A percentile compares a stretch with the other conserved stretches of the same genome.
phyloP scores from a whole-genome alignment of 1,140 invertebrate species.

The Dendroctonus valens region DNA sequence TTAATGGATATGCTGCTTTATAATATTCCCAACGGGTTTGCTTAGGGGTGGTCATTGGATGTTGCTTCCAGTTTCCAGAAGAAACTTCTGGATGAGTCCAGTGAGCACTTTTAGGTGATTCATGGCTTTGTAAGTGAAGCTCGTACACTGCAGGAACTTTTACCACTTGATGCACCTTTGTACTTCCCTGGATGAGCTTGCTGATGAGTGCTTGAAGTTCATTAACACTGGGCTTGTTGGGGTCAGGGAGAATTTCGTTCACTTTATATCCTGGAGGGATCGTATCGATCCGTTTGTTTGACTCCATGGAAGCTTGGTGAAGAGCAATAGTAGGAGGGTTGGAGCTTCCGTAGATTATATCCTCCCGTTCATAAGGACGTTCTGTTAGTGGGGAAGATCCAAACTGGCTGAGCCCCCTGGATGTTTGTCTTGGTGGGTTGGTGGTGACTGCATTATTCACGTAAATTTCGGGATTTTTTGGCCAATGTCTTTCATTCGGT shows the following conservation, averaged over 20 bases:
- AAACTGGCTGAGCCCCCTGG: no score
- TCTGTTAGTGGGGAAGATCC: no score
- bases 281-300: not conserved
- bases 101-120: not conserved
- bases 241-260: slow-evolving; percentile 10
- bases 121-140: slow-evolving; percentile 31
- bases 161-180: slow-evolving; percentile 33
- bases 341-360: not conserved
- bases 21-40: slow-evolving; percentile 3
- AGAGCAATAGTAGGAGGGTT: not conserved
- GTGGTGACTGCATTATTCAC: not conserved
- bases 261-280: not conserved
- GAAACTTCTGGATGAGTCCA: not conserved
- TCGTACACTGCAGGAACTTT: slow-evolving; percentile 37
- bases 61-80: slow-evolving; percentile 8
- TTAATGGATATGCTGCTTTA: not conserved
- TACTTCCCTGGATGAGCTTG: slow-evolving; percentile 10
- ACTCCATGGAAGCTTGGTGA: not conserved
- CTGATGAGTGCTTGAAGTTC: slow-evolving; percentile 21
- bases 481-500: not conserved
- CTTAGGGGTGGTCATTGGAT: not conserved
- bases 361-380: not conserved
- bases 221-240: slow-evolving; percentile 12
- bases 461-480: not conserved
- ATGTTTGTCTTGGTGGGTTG: not conserved